Evolutionary conservation across 2,888 invertebrate genomes (phyloP).

Genomic region (Agrochola lychnidis): DNA sequence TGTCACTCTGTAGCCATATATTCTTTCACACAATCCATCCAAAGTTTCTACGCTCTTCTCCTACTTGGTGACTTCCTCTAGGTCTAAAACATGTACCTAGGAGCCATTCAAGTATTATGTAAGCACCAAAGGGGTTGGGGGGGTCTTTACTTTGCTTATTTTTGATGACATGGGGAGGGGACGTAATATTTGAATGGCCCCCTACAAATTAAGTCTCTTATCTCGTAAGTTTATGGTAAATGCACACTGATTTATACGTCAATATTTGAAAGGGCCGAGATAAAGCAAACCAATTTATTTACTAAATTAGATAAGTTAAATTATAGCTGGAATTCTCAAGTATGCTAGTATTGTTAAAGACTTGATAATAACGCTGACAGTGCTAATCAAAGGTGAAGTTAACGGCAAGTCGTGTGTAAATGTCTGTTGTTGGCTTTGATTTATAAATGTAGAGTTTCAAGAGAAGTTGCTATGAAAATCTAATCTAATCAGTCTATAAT

Average conservation of each 20-base stretch:
- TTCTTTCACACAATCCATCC: too few species aligned
- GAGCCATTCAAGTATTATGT: too few species aligned
- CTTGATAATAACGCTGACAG: neutral
- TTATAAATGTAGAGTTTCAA: neutral
- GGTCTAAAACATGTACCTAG: too few species aligned
- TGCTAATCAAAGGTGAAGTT: neutral
- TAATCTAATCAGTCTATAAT: too few species aligned
- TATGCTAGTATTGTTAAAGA: neutral
- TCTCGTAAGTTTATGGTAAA: slow-evolving; percentile 26
- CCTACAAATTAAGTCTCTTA: neutral
- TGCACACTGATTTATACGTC: slow-evolving; percentile 29
- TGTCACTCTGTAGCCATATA: too few species aligned
- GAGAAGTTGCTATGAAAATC: too few species aligned
- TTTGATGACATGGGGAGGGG: too few species aligned
- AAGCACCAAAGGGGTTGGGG: too few species aligned
- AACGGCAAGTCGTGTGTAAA: neutral
- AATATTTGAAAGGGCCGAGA: neutral
- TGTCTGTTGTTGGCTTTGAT: neutral
- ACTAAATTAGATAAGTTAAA: slow-evolving; percentile 6
- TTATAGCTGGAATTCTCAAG: neutral
- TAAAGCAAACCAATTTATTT: slow-evolving; percentile 31
- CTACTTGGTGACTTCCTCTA: too few species aligned
- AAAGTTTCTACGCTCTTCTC: too few species aligned
- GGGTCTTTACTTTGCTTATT: too few species aligned
- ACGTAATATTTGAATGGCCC: too few species aligned